These are phyloP conservation scores for Zaprionus obscuricornis DNA, from an alignment of 2,888 invertebrate species.

Conservation along the genomic window DNA sequence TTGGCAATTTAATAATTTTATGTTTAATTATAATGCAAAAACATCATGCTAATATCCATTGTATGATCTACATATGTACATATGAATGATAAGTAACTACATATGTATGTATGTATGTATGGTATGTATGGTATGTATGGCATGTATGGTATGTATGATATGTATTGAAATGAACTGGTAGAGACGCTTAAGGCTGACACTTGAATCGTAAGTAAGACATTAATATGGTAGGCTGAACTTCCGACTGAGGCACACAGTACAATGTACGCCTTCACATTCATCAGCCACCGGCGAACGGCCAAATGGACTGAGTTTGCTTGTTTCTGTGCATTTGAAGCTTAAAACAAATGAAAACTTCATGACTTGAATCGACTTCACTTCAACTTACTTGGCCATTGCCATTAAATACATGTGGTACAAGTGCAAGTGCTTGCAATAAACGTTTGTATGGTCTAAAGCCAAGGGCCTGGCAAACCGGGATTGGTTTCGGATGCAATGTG, in stretches of 20 bases:
- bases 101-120: background rate
- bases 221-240: conserved; percentile 56
- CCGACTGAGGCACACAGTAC: conserved; percentile 32
- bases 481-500: conserved; percentile 27
- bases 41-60: too few relatives aligned
- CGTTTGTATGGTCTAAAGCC: conserved; percentile 24
- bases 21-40: too few relatives aligned
- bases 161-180: conserved; percentile 17
- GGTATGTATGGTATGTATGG: too few relatives aligned
- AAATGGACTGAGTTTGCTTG: conserved; percentile 53
- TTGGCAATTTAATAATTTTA: too few relatives aligned
- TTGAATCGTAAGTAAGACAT: conserved; percentile 64
- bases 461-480: conserved; percentile 31
- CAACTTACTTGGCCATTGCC: conserved; percentile 41
- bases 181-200: conserved; percentile 26
- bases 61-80: conserved; percentile 11
- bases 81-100: too few relatives aligned
- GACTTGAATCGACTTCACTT: conserved; percentile 60
- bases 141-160: too few relatives aligned
- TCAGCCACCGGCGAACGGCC: conserved; percentile 13
- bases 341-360: conserved; percentile 67
- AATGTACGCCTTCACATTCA: conserved; percentile 11
- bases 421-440: conserved; percentile 36
- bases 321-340: conserved; percentile 54
- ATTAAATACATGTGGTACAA: conserved; percentile 57